Base-by-base conservation (phyloP, 2,888 invertebrate species). In the Chalcis sispes region DNA sequence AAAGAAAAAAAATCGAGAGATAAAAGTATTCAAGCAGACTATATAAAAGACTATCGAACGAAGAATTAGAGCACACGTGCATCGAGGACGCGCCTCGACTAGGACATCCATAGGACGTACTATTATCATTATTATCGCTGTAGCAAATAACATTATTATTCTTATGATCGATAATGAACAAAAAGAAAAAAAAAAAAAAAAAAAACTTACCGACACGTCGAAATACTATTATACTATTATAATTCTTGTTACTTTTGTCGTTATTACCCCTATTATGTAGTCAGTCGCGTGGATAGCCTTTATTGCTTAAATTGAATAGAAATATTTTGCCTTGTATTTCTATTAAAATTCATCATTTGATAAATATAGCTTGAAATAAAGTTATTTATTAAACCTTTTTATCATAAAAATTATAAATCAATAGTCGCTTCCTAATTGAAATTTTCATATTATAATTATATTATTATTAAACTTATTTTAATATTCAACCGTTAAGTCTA, bases 41-140 rank as follows among this genome's bases (percentile, higher is more conserved):
- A 25, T 52, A 36, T n/a, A 52, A 25, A 52, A 59, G 59, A 64
- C 64, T 50, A 58, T 58, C 58, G 58, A 48, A 27, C 40, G 62
- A 75, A 27, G 75, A 65, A 70, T 46, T 59, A 59, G 58, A 64
- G 54, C 72, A 64, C 29, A 25, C 42, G 23, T 10, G 29, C 42
- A 40, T 52, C 29, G 42, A 62, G 62, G 71, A 40, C 50, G 23
- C 58, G 36, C 48, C 32, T 66, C 50, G 62, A 71, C 27, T 65
- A 61, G 42, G 61, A 52, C n/a, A 73, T 73, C 48, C 54, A 36
- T 40, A 32, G 29, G 29, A 62, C 67, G 40, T 42, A 46, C 56
- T 69, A 64, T 64, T 52, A 42, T 70, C 32, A 72, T 76, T 40
- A 72, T 62, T 72, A 64, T 77, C 58, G 32, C 13, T 32, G 62